Evolutionary conservation across 2,113 vertebrate genomes (phyloP).

Genomic region (Nothocercus julius): DNA sequence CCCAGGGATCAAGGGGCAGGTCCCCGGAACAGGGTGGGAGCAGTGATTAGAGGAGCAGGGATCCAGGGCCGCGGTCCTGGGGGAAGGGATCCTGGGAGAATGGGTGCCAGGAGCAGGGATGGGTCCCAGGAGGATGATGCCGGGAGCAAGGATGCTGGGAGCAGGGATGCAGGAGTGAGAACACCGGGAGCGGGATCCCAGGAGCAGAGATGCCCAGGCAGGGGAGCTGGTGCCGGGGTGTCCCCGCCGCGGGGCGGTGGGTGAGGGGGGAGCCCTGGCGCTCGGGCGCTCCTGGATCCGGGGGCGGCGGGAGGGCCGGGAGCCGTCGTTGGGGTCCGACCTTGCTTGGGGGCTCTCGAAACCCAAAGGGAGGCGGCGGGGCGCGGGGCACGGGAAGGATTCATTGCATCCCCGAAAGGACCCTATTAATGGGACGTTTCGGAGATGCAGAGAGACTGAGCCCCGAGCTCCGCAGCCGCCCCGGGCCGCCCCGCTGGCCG

Average conservation of each 20-base stretch:
- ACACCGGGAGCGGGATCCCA: neutral
- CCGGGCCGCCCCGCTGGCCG: neutral
- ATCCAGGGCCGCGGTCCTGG: neutral
- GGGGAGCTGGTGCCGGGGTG: neutral
- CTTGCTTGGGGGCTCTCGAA: neutral
- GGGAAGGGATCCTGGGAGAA: neutral
- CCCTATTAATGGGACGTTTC: too few species aligned
- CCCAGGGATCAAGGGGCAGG: neutral
- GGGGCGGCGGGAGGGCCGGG: neutral
- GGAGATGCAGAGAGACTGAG: too few species aligned
- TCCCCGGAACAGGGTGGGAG: neutral
- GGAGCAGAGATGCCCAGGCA: rapidly evolving
- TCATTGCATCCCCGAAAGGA: too few species aligned
- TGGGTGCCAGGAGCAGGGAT: neutral
- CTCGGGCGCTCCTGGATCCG: rapidly evolving
- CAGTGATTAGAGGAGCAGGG: neutral
- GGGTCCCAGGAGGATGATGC: too few species aligned
- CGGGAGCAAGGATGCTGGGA: rapidly evolving
- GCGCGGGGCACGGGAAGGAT: too few species aligned
- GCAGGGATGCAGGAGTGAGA: neutral
- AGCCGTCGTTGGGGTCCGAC: neutral
- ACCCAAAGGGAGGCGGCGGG: neutral
- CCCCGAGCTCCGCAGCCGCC: neutral
- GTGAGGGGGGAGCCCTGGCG: rapidly evolving
- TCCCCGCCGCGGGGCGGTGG: neutral